Evolutionary conservation across 1,140 invertebrate genomes (phyloP).

Genomic region (Globodera rostochiensis): DNA sequence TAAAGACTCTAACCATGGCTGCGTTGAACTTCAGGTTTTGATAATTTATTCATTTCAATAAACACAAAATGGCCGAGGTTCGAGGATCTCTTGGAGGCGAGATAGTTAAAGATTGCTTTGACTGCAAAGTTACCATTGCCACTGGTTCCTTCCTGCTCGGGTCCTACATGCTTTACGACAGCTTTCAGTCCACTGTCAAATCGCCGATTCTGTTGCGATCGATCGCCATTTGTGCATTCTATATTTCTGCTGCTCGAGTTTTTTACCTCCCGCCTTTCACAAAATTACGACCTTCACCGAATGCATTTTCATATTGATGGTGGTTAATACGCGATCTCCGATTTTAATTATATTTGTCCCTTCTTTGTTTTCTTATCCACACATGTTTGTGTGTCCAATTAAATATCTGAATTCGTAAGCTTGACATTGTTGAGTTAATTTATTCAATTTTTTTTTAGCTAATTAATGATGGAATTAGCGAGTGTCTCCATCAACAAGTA

Average conservation of each 20-base stretch:
- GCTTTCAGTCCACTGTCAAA: background rate
- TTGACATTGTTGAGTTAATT: background rate
- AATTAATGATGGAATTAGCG: background rate
- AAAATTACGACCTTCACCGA: background rate
- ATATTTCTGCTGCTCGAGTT: conserved; percentile 21
- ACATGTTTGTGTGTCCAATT: background rate
- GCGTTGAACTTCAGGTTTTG: too few species aligned
- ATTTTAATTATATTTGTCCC: background rate
- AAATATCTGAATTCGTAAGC: background rate
- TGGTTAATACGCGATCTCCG: background rate
- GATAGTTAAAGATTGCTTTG: conserved; percentile 20
- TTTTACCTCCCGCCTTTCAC: conserved; percentile 20
- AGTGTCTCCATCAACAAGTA: conserved; percentile 19
- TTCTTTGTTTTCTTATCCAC: background rate
- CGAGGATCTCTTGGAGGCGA: too few species aligned
- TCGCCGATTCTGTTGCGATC: background rate
- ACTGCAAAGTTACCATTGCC: conserved; percentile 24
- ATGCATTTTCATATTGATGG: background rate
- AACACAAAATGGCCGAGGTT: too few species aligned
- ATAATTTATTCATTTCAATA: too few species aligned
- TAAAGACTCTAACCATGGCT: too few species aligned
- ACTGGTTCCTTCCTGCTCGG: conserved; percentile 10
- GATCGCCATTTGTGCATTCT: conserved; percentile 18
- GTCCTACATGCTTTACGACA: conserved; percentile 24
- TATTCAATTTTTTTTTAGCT: background rate